Base-by-base conservation (phyloP, 2,113 vertebrate genomes). In the Archilochus colubris region DNA sequence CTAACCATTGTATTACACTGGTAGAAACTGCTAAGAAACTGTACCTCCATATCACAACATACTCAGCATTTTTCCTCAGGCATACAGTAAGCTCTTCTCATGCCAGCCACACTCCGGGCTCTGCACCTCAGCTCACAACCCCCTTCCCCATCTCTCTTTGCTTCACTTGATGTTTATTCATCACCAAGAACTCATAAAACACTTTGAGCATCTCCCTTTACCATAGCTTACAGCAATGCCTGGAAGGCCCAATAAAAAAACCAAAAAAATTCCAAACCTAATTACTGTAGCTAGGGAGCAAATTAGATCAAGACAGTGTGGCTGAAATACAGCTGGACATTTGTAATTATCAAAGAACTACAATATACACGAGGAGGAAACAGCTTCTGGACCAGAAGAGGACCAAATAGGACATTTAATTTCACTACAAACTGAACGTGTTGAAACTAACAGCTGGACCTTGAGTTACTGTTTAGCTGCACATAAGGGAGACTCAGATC, bases 11-110 rank as follows among this genome's bases (percentile, higher is more conserved):
- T 3, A n/a, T 44, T 33, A 68, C 1, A 3, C 6, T 2, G 19
- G 25, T 17, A 64, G 43, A 53, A 87, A 76, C 0, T 51, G 66
- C 74, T 51, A 36, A 38, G 20, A 62, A 73, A 53, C 66, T 2
- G 3, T 16, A 44, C 16, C 17, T 76, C n/a, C 59, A n/a, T 7
- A 27, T 30, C 38, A 62, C 1, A 0, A 28, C 0, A 0, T 4
- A 22, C 18, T 50, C 17, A 67, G 55, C 28, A 11, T 22, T 54
- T 57, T 23, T 69, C 86, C 59, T 68, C 14, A 72, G 28, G 50
- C 69, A 31, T 4, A 20, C 20, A 3, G 3, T 20, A 66, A 61
- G 64, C 0, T 0, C 6, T 79, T 30, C 40, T 88, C 16, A 8
- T 7, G 27, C 9, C 0, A 0, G n/a, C 22, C 10, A 2, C 14